Base-by-base conservation (phyloP, 2,888 invertebrate species). In the Meganola albula region DNA sequence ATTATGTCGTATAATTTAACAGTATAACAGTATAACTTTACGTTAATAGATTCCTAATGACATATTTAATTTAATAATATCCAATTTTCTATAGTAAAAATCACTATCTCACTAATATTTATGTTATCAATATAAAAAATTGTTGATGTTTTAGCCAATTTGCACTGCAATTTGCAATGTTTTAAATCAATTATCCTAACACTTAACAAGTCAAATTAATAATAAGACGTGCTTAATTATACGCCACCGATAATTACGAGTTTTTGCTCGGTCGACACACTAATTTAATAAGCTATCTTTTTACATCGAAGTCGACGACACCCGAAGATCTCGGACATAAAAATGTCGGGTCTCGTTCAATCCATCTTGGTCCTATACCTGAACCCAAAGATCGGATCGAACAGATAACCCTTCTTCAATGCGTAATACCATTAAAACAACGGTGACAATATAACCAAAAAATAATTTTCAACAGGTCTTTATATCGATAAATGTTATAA, bases 401-500 rank as follows among this genome's bases (percentile, higher is more conserved):
- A 46, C 44, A 76, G 85, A 85, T 85, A 85, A 84, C 83, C 83
- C 83, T 80, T 78, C 83, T 70, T 76, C 77, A 68, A 75, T 79
- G 80, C 84, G 80, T 83, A 84, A 82, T 83, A 72, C 83, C 85
- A 85, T 84, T 85, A 84, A 85, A 83, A 83, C 85, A 85, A 84
- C 84, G 83, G 84, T 84, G 85, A 85, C 85, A 84, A 83, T 79
- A 74, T 73, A 62, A 78, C 75, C 76, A 82, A 83, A 83, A 82
- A 83, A 77, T 74, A 69, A 74, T 80, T 77, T 80, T 76, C 76
- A 79, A 83, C 80, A 79, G 77, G 74, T 80, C 71, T 72, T 69
- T 67, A 70, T 66, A 69, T 65, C 67, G 58, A 58, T 58, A 46
- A 60, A 57, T 44, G 40, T 41, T 34, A 29, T 42, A 38, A 27